Conservation (phyloP, 2,113 vertebrate species). For the Nycticorax nycticorax region DNA sequence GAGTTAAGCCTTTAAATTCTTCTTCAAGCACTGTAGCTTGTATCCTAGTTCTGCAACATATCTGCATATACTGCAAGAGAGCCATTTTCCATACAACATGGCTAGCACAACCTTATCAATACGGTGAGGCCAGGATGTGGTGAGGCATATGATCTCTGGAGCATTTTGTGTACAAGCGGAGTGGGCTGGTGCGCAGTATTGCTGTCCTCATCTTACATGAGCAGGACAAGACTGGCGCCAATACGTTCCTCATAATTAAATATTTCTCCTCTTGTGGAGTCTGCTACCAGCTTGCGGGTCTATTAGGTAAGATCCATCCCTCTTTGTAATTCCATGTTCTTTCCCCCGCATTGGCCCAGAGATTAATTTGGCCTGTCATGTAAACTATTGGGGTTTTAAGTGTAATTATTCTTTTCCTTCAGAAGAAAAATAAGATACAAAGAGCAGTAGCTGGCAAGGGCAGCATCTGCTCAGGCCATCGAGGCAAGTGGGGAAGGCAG, state of each 20-base stretch:
- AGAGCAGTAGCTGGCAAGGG: background rate
- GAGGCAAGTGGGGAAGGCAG: background rate
- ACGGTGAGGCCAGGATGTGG: background rate
- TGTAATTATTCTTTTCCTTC: background rate
- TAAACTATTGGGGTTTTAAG: background rate
- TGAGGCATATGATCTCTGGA: background rate
- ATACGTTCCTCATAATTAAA: background rate
- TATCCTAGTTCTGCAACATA: background rate
- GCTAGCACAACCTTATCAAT: too few relatives aligned
- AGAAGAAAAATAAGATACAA: background rate
- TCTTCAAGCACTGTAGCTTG: background rate
- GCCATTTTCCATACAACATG: background rate
- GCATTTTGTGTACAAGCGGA: background rate
- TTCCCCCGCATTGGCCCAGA: background rate
- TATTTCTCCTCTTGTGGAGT: background rate
- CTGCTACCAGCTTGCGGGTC: background rate
- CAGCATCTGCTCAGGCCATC: background rate
- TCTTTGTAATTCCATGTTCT: background rate
- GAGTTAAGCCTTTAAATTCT: background rate
- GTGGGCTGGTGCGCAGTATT: fast-evolving
- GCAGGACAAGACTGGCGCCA: background rate
- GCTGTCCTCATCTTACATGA: background rate
- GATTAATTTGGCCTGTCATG: background rate
- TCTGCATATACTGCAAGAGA: fast-evolving
- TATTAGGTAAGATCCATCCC: background rate